A percentile compares a stretch with the other conserved stretches of the same genome.
phyloP scores from a whole-genome alignment of 2,797 vertebrate genomes.

The Sebastiscus albofasciatus region DNA sequence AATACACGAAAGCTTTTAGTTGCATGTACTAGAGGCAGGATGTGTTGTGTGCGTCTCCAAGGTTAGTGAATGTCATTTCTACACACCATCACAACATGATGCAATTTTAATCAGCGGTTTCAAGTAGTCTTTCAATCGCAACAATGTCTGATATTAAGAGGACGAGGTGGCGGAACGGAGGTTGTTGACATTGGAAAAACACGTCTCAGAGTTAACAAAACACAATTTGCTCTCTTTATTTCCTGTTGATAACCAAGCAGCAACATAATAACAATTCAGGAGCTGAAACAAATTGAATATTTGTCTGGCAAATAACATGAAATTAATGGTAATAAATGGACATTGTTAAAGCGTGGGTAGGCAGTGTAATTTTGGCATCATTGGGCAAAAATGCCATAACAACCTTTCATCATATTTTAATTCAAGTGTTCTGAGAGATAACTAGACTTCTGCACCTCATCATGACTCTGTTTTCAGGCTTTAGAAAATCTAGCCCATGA shows the following conservation, averaged over 20 bases:
- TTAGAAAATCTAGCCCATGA: no score
- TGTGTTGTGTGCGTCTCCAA: constrained; percentile 11
- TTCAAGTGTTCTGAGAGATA: no score
- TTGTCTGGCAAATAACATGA: constrained; percentile 24
- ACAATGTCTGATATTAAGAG: not conserved
- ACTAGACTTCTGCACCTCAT: no score
- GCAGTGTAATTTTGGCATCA: no score
- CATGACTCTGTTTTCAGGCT: no score
- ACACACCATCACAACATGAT: constrained; percentile 30
- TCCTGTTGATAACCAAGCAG: constrained; percentile 19
- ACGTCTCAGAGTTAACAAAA: constrained; percentile 10
- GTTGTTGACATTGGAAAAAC: not conserved
- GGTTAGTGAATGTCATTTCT: constrained; percentile 21
- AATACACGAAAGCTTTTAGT: constrained; percentile 65
- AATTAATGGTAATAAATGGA: constrained; percentile 41
- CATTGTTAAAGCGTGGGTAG: constrained; percentile 41
- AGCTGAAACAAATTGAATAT: constrained; percentile 33
- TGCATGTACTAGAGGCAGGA: constrained; percentile 2
- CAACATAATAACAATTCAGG: constrained; percentile 10
- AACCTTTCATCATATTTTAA: no score
- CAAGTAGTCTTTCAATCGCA: not conserved
- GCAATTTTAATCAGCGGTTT: constrained; percentile 41
- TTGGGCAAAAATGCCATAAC: no score
- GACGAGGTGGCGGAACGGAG: not conserved
- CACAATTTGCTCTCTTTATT: constrained; percentile 2